Percentiles rank a stretch among this genome's conserved stretches.
phyloP scores from a whole-genome alignment of 2,888 invertebrate genomes.

The Nesidiocoris tenuis region DNA sequence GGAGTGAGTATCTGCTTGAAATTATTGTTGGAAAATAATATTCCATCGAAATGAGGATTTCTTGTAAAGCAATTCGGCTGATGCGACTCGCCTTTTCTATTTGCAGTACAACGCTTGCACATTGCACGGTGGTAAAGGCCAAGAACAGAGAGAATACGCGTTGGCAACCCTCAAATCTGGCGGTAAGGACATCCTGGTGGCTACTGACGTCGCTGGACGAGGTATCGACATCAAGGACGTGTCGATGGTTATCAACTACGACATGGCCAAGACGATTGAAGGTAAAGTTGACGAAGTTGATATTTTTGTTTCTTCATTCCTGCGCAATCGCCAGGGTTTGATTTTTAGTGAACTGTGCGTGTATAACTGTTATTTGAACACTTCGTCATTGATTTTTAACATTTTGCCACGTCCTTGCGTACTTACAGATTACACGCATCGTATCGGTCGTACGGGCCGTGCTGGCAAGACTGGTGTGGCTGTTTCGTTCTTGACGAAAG shows the following conservation, averaged over 20 bases:
- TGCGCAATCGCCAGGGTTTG: too few species aligned
- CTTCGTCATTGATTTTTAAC: constrained; percentile 14
- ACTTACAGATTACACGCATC: constrained; percentile 93
- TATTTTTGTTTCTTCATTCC: too few species aligned
- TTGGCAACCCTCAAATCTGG: constrained; percentile 94
- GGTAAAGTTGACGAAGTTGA: constrained; percentile 59
- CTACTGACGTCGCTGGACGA: constrained; percentile 99
- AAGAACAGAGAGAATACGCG: constrained; percentile 98
- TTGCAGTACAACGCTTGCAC: constrained; percentile 88
- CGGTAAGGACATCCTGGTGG: constrained; percentile 95
- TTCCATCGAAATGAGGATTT: background rate
- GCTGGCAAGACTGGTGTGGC: constrained; percentile 97
- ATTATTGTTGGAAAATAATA: background rate
- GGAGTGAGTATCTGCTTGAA: constrained; percentile 62
- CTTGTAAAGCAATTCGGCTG: background rate
- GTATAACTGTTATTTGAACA: too few species aligned
- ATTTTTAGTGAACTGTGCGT: background rate
- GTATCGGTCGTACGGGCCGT: constrained; percentile 98
- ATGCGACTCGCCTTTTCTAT: constrained; percentile 12
- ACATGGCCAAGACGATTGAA: constrained; percentile 99
- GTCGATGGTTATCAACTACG: constrained; percentile 97
- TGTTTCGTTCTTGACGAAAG: constrained; percentile 94
- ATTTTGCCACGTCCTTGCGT: constrained; percentile 46
- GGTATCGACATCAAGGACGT: constrained; percentile 99
- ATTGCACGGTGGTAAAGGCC: constrained; percentile 98